Evolutionary conservation across 2,888 invertebrate species (phyloP), one percentile per base, ranked within the genome.

Genomic region (Acrobasis suavella): DNA sequence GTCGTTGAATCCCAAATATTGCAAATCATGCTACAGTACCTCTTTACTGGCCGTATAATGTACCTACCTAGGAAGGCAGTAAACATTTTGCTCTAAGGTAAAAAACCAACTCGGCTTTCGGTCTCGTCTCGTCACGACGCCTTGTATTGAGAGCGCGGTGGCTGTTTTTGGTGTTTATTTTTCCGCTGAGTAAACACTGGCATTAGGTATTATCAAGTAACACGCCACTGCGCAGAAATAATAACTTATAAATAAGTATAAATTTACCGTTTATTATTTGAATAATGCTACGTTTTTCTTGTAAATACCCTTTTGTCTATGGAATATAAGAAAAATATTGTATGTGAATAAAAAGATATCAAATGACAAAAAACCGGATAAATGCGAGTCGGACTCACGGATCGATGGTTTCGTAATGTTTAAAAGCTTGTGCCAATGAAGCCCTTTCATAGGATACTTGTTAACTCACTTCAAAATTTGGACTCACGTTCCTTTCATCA

Each of bases 81-180:
- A 37, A 37, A n/a, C 32, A 8, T 12, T 37, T 52, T 32, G 46
- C 46, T 14, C 1, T 55, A 39, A 9, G 16, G 39, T 39, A 55
- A 55, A 55, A 54, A 55, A 55, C 38, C 16, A 39, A 16, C 16
- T 32, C 32, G 32, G 32, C 32, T 32, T 22, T 22, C 22, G 22
- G 32, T 32, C 32, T 22, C 32, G 32, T 32, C 32, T 16, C 6
- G 37, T 38, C 15, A 39, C 22, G 37, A 9, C 3, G 55, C 37
- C 39, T 39, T 39, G n/a, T n/a, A n/a, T n/a, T n/a, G 16, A 55
- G 32, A 39, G 55, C 39, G 39, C 39, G 39, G 55, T 2, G 16
- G 16, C 10, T 15, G 16, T 60, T 39, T 50, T 51, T 51, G 50
- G 46, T 37, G 50, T 59, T 61, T 61, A 55, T 54, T 61, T 52